phyloP scores from a whole-genome alignment of 2,888 invertebrate species.

The Alloplasta piceator region DNA sequence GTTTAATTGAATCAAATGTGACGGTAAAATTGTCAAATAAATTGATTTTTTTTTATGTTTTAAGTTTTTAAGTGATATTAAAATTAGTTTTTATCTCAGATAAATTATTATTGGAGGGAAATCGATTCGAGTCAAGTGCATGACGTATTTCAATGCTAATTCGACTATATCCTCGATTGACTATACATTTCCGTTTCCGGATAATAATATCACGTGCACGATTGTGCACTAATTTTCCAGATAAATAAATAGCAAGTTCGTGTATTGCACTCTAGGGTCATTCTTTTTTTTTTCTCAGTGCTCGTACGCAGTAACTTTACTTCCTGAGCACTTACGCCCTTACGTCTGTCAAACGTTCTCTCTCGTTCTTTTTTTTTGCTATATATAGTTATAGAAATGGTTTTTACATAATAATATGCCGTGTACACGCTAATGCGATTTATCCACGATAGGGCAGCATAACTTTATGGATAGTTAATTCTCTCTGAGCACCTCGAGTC shows the following conservation, averaged over 20 bases:
- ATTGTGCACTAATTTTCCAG: conserved; percentile 17
- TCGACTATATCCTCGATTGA: conserved; percentile 17
- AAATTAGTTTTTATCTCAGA: no score
- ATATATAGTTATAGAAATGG: neutral
- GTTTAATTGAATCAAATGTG: no score
- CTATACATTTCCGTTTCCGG: conserved; percentile 8
- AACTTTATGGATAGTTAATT: conserved; percentile 5
- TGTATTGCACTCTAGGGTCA: conserved; percentile 1
- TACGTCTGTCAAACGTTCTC: neutral
- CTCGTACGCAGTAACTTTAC: conserved; percentile 11
- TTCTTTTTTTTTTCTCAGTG: neutral
- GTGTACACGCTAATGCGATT: conserved; percentile 21
- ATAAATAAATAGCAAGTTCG: conserved; percentile 37
- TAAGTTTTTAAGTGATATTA: no score
- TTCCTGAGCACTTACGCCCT: conserved; percentile 13
- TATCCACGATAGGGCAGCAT: conserved; percentile 6
- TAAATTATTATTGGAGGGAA: neutral
- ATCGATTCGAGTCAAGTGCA: neutral
- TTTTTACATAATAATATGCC: conserved; percentile 13
- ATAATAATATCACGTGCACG: conserved; percentile 22
- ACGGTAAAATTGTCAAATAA: no score
- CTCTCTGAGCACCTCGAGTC: neutral
- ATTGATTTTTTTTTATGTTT: no score
- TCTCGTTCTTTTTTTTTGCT: neutral
- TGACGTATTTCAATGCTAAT: conserved; percentile 11